Conservation (phyloP, 1,140 invertebrate species). For the Drosophila pseudoobscura region DNA sequence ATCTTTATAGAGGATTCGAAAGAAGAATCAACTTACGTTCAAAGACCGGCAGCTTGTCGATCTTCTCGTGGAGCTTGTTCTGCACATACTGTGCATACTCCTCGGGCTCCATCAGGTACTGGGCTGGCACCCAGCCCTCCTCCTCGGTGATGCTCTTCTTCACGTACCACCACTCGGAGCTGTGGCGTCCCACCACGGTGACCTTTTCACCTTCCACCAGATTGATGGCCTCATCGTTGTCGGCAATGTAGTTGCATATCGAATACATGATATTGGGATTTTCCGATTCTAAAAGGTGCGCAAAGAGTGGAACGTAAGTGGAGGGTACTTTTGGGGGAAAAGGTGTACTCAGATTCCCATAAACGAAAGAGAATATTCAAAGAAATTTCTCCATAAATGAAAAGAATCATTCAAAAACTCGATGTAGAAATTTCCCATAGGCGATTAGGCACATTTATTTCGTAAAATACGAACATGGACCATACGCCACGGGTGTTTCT, state of each 20-base stretch:
- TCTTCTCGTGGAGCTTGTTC: slow-evolving; percentile 94
- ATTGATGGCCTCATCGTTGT: slow-evolving; percentile 93
- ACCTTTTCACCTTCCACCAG: slow-evolving; percentile 95
- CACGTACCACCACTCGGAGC: slow-evolving; percentile 96
- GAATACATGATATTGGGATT: slow-evolving; percentile 92
- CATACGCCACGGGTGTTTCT: too few relatives aligned
- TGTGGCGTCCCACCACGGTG: slow-evolving; percentile 91
- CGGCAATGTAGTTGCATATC: slow-evolving; percentile 93
- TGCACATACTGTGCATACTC: slow-evolving; percentile 93
- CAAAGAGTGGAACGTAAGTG: neutral
- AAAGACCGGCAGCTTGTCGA: slow-evolving; percentile 94
- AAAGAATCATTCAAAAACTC: too few relatives aligned
- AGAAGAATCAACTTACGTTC: slow-evolving; percentile 89
- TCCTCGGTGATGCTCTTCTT: slow-evolving; percentile 94
- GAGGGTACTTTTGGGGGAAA: too few relatives aligned
- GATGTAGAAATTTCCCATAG: too few relatives aligned
- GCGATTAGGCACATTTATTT: too few relatives aligned
- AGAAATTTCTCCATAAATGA: too few relatives aligned
- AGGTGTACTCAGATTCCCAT: too few relatives aligned
- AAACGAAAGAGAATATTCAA: too few relatives aligned
- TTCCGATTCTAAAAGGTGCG: slow-evolving; percentile 84
- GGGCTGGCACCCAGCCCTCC: slow-evolving; percentile 95
- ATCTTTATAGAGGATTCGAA: neutral
- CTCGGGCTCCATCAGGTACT: slow-evolving; percentile 92
- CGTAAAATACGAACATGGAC: too few relatives aligned